A percentile compares a stretch with the other conserved stretches of the same genome.
Evolutionary conservation across 2,888 invertebrate genomes (phyloP).

Genomic region (Drosophila nigritarsus): DNA sequence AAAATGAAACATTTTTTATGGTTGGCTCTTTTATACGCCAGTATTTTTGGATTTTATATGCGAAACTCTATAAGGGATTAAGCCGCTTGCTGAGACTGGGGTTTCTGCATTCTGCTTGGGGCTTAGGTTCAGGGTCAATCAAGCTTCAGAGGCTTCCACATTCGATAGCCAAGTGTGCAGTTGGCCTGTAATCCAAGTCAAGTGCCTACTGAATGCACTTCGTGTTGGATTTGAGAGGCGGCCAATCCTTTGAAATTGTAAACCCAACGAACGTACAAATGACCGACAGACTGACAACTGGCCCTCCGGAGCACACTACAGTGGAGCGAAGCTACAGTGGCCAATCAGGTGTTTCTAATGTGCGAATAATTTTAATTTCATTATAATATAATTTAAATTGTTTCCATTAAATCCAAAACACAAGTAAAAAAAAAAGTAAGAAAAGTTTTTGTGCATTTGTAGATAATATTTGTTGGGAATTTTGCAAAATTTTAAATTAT

Average conservation of each 20-base stretch:
- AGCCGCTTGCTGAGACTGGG: constrained; percentile 22
- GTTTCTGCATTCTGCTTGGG: constrained; percentile 1
- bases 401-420: neutral
- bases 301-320: constrained; percentile 14
- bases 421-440: neutral
- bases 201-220: constrained; percentile 28
- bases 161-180: constrained; percentile 16
- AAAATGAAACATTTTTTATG: constrained; percentile 69
- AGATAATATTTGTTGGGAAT: neutral
- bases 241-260: constrained; percentile 62
- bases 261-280: constrained; percentile 31
- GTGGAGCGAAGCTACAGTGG: neutral
- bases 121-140: constrained; percentile 65
- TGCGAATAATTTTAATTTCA: neutral
- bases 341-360: neutral
- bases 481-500: neutral
- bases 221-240: constrained; percentile 42
- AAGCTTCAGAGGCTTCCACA: constrained; percentile 40
- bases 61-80: constrained; percentile 70
- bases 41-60: constrained; percentile 55
- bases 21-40: constrained; percentile 47
- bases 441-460: neutral
- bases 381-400: neutral
- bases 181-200: constrained; percentile 39
- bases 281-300: constrained; percentile 20